phyloP scores from a whole-genome alignment of 30 jellyfish, hydroid and myxozoan species.

The Aurelia aurita complex sp. Pacific region DNA sequence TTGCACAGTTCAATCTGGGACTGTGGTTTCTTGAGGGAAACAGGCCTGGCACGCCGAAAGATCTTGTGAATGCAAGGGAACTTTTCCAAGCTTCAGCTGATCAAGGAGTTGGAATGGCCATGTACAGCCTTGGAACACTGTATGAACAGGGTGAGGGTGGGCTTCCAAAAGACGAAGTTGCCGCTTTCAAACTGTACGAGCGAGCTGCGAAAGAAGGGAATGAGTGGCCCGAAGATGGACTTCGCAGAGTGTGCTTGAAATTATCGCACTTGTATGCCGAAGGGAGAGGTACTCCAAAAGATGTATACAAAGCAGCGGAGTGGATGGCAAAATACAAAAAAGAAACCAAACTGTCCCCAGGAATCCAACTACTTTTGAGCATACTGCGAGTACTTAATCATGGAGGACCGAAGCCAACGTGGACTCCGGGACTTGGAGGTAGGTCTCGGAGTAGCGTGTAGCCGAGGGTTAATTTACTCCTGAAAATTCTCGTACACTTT shows the following conservation, averaged over 20 bases:
- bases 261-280: conserved; percentile 18
- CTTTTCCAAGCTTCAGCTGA: conserved; percentile 34
- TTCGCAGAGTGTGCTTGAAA: conserved; percentile 7
- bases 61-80: conserved; percentile 22
- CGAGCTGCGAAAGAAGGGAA: conserved; percentile 22
- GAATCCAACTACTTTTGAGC: not conserved
- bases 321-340: conserved; percentile 32
- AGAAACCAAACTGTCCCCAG: conserved; percentile 11
- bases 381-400: conserved; percentile 20
- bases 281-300: conserved; percentile 30
- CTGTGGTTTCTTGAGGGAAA: conserved; percentile 45
- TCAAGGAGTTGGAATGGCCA: conserved; percentile 28
- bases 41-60: conserved; percentile 45
- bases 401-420: not conserved
- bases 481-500: no score
- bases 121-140: conserved; percentile 22
- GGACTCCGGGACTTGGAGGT: no score
- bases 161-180: conserved; percentile 5
- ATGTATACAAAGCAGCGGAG: conserved; percentile 6
- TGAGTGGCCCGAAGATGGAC: conserved; percentile 42
- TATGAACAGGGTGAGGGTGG: conserved; percentile 44
- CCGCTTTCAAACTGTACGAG: conserved; percentile 26
- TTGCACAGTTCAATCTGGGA: conserved; percentile 36
- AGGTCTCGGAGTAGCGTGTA: no score
- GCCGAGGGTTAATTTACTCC: no score